These are phyloP conservation scores for Bubo scandiacus DNA, from an alignment of 2,113 vertebrate species.

Conservation along the genomic window DNA sequence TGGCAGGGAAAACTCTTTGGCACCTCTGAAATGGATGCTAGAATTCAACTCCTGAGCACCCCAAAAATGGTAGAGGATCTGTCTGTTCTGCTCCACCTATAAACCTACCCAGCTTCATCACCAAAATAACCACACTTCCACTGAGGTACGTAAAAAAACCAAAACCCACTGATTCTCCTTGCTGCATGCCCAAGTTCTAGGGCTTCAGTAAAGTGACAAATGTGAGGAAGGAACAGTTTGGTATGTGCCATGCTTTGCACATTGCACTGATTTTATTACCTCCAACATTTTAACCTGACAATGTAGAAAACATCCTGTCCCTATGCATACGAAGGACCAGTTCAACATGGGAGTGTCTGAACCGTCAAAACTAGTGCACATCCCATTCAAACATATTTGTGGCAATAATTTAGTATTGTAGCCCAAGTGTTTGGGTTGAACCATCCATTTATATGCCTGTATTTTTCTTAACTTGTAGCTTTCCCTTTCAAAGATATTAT, in stretches of 20 bases:
- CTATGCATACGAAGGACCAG: background rate
- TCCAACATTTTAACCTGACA: constrained; percentile 48
- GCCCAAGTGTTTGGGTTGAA: background rate
- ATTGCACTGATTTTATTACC: constrained; percentile 42
- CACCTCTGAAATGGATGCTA: background rate
- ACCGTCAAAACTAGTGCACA: background rate
- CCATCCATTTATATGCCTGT: background rate
- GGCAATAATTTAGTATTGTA: background rate
- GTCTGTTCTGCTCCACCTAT: background rate
- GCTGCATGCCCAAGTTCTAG: constrained; percentile 3
- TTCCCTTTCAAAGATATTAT: background rate
- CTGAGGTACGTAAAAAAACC: background rate
- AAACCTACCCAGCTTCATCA: background rate
- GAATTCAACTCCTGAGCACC: background rate
- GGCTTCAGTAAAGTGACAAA: constrained; percentile 39
- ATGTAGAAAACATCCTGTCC: background rate
- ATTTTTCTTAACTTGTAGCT: background rate
- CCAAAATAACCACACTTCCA: background rate
- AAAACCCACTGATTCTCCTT: background rate
- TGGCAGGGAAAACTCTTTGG: background rate
- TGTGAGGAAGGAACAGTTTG: constrained; percentile 12
- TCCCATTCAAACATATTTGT: background rate
- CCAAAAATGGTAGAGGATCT: background rate
- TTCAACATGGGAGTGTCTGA: background rate
- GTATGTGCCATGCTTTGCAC: constrained; percentile 29